Conservation (phyloP, 2,888 invertebrate genomes). For the Oscheius onirici region DNA sequence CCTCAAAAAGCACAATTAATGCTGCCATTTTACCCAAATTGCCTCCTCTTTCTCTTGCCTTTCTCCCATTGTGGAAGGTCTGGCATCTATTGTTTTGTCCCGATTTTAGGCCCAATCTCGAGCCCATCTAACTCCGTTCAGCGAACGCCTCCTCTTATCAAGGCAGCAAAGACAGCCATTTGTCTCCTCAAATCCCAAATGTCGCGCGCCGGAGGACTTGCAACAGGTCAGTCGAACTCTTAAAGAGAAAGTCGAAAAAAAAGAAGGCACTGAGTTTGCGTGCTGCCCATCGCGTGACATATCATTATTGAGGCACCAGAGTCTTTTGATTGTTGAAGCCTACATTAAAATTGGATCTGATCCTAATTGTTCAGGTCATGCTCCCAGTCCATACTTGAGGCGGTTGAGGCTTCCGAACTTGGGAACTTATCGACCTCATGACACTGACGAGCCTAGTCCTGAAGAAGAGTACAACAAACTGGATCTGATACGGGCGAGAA, state of each 20-base stretch:
- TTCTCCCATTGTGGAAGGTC: too few species aligned
- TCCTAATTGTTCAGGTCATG: constrained; percentile 38
- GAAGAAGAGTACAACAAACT: constrained; percentile 36
- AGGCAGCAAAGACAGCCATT: constrained; percentile 28
- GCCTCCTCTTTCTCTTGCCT: too few species aligned
- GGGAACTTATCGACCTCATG: constrained; percentile 39
- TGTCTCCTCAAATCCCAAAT: constrained; percentile 31
- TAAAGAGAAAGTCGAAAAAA: neutral
- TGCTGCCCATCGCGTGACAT: constrained; percentile 16
- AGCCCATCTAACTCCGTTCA: constrained; percentile 27
- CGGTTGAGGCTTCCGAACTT: constrained; percentile 45
- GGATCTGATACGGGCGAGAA: constrained; percentile 29
- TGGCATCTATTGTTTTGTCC: constrained; percentile 13
- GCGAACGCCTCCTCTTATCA: constrained; percentile 31
- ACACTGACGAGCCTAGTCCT: constrained; percentile 29
- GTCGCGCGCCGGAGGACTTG: constrained; percentile 31
- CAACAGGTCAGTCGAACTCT: constrained; percentile 28
- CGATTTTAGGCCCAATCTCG: constrained; percentile 22
- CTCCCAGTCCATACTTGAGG: constrained; percentile 47
- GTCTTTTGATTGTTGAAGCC: constrained; percentile 25
- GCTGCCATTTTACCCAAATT: too few species aligned
- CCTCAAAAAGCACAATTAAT: neutral
- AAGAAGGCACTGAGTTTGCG: neutral
- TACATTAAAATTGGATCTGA: neutral
- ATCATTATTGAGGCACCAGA: constrained; percentile 14